These are phyloP conservation scores for Leptobrachium leishanense DNA, from an alignment of 2,113 vertebrate species.

Conservation along the genomic window DNA sequence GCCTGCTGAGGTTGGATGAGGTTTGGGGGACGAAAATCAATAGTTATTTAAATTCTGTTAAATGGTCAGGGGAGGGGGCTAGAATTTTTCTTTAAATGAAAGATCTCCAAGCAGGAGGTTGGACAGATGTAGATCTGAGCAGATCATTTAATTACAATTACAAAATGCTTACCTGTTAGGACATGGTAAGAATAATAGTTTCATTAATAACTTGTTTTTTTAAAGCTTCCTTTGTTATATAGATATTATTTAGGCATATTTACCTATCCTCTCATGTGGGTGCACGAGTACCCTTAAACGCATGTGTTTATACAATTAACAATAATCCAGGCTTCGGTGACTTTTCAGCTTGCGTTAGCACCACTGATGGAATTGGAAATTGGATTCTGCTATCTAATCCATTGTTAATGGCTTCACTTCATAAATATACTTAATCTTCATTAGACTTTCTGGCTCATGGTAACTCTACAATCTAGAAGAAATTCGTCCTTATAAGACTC, in stretches of 20 bases:
- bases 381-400: slow-evolving; percentile 63
- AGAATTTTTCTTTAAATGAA: no score
- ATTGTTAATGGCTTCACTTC: slow-evolving; percentile 65
- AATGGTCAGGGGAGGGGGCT: no score
- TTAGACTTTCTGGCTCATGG: slow-evolving; percentile 58
- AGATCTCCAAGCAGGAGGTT: no score
- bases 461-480: slow-evolving; percentile 60
- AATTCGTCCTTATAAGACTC: slow-evolving; percentile 58
- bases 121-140: no score
- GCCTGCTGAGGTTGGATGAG: no score
- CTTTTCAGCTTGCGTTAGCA: slow-evolving; percentile 52
- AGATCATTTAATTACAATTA: no score
- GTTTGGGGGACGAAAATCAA: no score
- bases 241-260: neutral
- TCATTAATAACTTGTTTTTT: no score
- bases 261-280: slow-evolving; percentile 7
- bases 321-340: slow-evolving; percentile 58
- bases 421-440: slow-evolving; percentile 67
- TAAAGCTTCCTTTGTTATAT: no score
- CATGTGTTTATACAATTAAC: slow-evolving; percentile 38
- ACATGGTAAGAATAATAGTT: no score
- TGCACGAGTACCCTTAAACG: slow-evolving; percentile 15
- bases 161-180: no score
- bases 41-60: no score
- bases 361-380: slow-evolving; percentile 64